Evolutionary conservation across 2,113 vertebrate genomes (phyloP).

Genomic region (Phylloscopus whistleri): DNA sequence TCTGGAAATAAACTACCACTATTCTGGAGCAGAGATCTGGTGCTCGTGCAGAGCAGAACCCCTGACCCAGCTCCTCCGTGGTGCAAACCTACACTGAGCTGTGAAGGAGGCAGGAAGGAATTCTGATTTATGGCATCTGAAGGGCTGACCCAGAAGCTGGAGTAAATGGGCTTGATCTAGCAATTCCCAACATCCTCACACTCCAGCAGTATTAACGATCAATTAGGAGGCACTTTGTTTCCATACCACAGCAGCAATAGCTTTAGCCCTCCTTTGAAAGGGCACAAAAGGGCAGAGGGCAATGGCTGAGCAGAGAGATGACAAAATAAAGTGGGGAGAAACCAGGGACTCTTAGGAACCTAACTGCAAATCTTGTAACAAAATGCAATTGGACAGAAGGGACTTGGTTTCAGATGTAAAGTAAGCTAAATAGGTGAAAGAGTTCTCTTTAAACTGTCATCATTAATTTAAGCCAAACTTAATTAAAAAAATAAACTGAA

Average conservation of each 20-base stretch:
- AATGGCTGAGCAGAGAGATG: slow-evolving; percentile 20
- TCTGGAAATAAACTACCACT: background rate
- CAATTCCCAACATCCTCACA: slow-evolving; percentile 30
- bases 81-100: background rate
- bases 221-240: slow-evolving; percentile 60
- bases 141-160: slow-evolving; percentile 26
- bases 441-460: slow-evolving; percentile 64
- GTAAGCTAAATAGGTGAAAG: slow-evolving; percentile 56
- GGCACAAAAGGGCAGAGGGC: slow-evolving; percentile 34
- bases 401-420: slow-evolving; percentile 52
- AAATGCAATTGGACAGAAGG: slow-evolving; percentile 51
- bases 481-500: slow-evolving; percentile 67
- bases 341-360: background rate
- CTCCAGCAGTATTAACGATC: slow-evolving; percentile 45
- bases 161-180: slow-evolving; percentile 36
- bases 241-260: background rate
- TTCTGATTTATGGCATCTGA: slow-evolving; percentile 30
- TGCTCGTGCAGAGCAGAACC: background rate
- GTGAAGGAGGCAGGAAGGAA: background rate
- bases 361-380: slow-evolving; percentile 33
- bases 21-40: background rate
- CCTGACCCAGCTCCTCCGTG: background rate
- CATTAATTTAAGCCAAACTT: slow-evolving; percentile 63
- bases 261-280: slow-evolving; percentile 36
- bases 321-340: slow-evolving; percentile 36